Evolutionary conservation across 2,797 vertebrate genomes (phyloP).

Genomic region (Halcyon smyrnensis): DNA sequence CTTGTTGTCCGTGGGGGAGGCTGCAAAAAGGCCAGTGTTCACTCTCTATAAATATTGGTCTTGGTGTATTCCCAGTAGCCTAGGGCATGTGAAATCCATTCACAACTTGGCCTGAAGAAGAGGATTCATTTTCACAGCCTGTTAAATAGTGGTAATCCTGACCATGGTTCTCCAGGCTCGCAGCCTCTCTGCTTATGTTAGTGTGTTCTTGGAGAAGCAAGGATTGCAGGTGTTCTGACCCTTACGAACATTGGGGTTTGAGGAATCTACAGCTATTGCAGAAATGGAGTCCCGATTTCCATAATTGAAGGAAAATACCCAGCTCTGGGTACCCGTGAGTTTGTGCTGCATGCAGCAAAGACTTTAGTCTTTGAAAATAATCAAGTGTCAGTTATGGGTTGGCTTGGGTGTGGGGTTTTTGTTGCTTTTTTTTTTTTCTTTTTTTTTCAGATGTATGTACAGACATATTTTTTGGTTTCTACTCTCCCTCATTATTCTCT

Average conservation of each 20-base stretch:
- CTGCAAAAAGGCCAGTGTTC: not conserved
- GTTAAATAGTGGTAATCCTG: not conserved
- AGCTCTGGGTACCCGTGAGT: not conserved
- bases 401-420: not conserved
- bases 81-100: not conserved
- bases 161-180: not conserved
- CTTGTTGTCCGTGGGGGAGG: not conserved
- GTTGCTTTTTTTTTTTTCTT: not conserved
- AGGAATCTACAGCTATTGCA: not conserved
- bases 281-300: not conserved
- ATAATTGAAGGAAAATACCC: not conserved
- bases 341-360: not conserved
- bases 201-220: not conserved
- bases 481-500: not conserved
- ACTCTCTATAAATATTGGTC: not conserved
- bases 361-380: not conserved
- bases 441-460: not conserved
- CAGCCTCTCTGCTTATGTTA: accelerated
- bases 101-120: not conserved
- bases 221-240: not conserved
- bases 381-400: not conserved
- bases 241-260: not conserved
- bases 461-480: not conserved
- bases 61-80: not conserved
- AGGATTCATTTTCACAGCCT: not conserved